A percentile compares a stretch with the other conserved stretches of the same genome.
These are phyloP conservation scores for Psophia crepitans DNA, from an alignment of 2,113 vertebrate genomes.

Conservation along the genomic window DNA sequence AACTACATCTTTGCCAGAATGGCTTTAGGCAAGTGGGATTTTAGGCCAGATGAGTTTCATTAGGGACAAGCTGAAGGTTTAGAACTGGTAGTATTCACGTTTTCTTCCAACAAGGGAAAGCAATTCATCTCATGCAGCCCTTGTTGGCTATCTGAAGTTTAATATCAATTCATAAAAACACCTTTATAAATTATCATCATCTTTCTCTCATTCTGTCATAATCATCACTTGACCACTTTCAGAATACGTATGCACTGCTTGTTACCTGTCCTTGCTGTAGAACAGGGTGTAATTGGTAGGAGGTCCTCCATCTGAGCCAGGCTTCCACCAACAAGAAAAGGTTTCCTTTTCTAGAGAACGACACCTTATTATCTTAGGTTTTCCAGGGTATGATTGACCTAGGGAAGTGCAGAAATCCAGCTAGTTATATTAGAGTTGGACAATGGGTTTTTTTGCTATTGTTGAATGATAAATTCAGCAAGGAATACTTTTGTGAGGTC, in stretches of 20 bases:
- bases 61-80: background rate
- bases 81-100: background rate
- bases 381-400: slow-evolving; percentile 82
- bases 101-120: background rate
- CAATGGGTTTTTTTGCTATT: background rate
- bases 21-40: background rate
- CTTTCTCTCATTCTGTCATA: background rate
- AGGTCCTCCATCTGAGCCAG: slow-evolving; percentile 82
- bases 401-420: slow-evolving; percentile 40
- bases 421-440: background rate
- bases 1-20: background rate
- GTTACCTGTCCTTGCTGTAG: slow-evolving; percentile 88
- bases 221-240: background rate
- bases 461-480: background rate
- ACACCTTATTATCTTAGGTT: slow-evolving; percentile 81
- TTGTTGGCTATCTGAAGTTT: background rate
- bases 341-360: slow-evolving; percentile 91
- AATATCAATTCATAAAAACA: background rate
- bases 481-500: background rate
- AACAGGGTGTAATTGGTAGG: slow-evolving; percentile 83
- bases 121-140: background rate
- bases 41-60: background rate
- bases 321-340: slow-evolving; percentile 94
- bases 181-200: background rate
- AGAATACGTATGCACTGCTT: background rate